A percentile compares a stretch with the other conserved stretches of the same genome.
phyloP scores from a whole-genome alignment of 2,888 invertebrate species.

The Dexiosoma caninum region DNA sequence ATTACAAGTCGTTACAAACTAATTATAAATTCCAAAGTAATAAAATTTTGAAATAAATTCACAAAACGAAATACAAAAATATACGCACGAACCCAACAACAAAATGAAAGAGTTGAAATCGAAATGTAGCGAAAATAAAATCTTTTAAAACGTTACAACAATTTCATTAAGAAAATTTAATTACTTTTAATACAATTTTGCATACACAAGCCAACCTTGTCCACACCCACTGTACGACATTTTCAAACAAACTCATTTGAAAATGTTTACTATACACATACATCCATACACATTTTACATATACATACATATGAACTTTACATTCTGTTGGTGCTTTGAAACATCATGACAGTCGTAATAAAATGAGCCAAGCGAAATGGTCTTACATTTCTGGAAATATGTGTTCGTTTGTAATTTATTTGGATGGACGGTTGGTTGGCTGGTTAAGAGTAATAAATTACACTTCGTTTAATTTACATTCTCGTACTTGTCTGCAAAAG shows the following conservation, averaged over 20 bases:
- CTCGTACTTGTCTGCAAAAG: neutral
- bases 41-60: conserved; percentile 41
- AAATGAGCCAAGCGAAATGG: conserved; percentile 24
- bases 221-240: neutral
- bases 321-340: conserved; percentile 10
- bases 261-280: neutral
- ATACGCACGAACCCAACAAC: neutral
- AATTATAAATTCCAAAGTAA: conserved; percentile 56
- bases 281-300: neutral
- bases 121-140: neutral
- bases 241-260: neutral
- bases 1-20: conserved; percentile 57
- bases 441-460: conserved; percentile 44
- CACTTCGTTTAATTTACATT: conserved; percentile 47
- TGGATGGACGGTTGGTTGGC: neutral
- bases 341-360: conserved; percentile 37
- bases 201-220: neutral
- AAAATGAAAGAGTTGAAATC: conserved; percentile 39
- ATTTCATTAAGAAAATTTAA: conserved; percentile 52
- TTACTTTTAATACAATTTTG: conserved; percentile 38
- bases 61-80: conserved; percentile 20
- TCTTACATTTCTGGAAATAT: neutral
- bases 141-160: conserved; percentile 27
- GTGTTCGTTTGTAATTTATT: neutral
- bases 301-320: neutral